A percentile compares a stretch with the other conserved stretches of the same genome.
These are phyloP conservation scores for Amphiprion percula DNA, from an alignment of 2,113 vertebrate genomes.

Conservation along the genomic window DNA sequence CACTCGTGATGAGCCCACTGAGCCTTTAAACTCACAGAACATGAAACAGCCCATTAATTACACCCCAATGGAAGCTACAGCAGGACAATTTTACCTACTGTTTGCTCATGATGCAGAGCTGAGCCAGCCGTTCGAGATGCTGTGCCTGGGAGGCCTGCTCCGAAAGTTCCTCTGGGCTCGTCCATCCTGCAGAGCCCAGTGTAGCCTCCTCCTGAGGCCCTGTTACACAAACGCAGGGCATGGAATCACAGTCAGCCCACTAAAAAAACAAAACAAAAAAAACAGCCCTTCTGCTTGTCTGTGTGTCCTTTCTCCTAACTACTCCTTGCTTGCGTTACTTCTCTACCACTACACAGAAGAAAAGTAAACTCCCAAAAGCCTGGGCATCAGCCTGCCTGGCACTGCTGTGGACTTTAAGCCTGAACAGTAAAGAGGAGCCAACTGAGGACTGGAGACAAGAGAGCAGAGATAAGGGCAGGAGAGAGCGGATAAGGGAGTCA, in stretches of 20 bases:
- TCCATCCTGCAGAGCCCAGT: constrained; percentile 82
- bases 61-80: constrained; percentile 11
- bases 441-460: constrained; percentile 65
- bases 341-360: constrained; percentile 54
- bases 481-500: constrained; percentile 72
- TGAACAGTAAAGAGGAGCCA: constrained; percentile 59
- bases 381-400: constrained; percentile 62
- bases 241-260: constrained; percentile 80
- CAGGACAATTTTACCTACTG: constrained; percentile 84
- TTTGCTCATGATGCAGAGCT: constrained; percentile 87
- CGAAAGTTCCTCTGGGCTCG: constrained; percentile 84
- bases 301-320: not conserved
- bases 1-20: constrained; percentile 3
- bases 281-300: not conserved
- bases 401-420: constrained; percentile 53
- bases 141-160: constrained; percentile 85
- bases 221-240: constrained; percentile 84
- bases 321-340: constrained; percentile 11
- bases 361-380: constrained; percentile 78
- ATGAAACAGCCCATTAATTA: constrained; percentile 31
- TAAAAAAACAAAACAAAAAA: constrained; percentile 37
- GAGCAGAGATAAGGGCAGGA: constrained; percentile 70
- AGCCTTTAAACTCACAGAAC: constrained; percentile 21
- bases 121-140: constrained; percentile 84
- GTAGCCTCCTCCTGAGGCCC: constrained; percentile 85